Evolutionary conservation across 2,113 vertebrate species (phyloP).

Genomic region (Coturnix japonica): DNA sequence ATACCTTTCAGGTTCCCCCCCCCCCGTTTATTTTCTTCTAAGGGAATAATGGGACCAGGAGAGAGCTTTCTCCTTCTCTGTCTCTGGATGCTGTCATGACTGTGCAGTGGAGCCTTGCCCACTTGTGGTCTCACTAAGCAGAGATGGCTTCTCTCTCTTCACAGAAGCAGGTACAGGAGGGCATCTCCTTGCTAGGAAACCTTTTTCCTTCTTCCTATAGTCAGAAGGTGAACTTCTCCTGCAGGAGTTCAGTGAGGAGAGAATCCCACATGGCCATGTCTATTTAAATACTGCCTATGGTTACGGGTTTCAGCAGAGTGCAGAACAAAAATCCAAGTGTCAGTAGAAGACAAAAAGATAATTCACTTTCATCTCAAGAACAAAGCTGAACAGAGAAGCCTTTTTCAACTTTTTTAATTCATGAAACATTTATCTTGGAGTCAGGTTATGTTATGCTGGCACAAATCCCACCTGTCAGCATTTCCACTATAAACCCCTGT

Average conservation of each 20-base stretch:
- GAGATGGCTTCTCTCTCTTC: not conserved
- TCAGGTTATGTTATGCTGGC: constrained; percentile 74
- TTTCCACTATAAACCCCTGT: constrained; percentile 64
- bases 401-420: constrained; percentile 78
- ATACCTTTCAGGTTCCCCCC: accelerated
- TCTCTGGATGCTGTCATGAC: not conserved
- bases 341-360: constrained; percentile 72
- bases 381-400: constrained; percentile 73
- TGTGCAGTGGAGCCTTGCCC: not conserved
- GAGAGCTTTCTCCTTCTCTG: not conserved
- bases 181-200: not conserved
- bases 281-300: constrained; percentile 68
- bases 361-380: constrained; percentile 82
- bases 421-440: constrained; percentile 82
- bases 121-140: not conserved
- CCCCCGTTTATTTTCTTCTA: not conserved
- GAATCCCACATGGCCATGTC: constrained; percentile 36
- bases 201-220: not conserved
- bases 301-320: constrained; percentile 62
- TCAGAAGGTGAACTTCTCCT: constrained; percentile 53
- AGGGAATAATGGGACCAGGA: not conserved
- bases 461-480: constrained; percentile 75
- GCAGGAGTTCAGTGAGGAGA: constrained; percentile 43
- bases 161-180: not conserved
- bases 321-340: constrained; percentile 73